Evolutionary conservation across 2,888 invertebrate genomes (phyloP).

Genomic region (Spisula solida): DNA sequence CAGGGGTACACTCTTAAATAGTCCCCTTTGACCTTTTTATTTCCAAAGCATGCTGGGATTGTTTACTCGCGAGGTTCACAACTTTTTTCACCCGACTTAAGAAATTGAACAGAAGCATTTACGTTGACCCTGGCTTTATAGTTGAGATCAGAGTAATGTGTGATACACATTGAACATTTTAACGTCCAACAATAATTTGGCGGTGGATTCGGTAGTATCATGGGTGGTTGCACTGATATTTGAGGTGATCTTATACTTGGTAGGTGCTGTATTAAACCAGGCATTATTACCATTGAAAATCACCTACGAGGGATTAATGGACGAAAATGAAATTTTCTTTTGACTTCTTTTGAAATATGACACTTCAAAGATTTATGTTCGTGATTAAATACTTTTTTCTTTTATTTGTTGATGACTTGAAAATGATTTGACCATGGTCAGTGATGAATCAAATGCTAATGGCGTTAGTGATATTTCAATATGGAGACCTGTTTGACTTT

Average conservation of each 20-base stretch:
- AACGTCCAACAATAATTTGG: conserved; percentile 14
- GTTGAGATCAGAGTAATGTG: not conserved
- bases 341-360: conserved; percentile 49
- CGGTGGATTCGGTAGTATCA: not conserved
- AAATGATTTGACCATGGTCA: conserved; percentile 24
- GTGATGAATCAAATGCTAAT: conserved; percentile 18
- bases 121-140: conserved; percentile 34
- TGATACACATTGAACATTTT: conserved; percentile 34
- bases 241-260: conserved; percentile 42
- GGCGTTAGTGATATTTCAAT: conserved; percentile 6
- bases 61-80: conserved; percentile 35
- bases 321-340: conserved; percentile 39
- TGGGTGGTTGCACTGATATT: conserved; percentile 43
- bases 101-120: conserved; percentile 31
- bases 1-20: conserved; percentile 47
- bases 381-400: conserved; percentile 6
- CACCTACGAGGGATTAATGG: conserved; percentile 37
- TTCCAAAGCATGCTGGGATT: conserved; percentile 40
- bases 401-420: conserved; percentile 5
- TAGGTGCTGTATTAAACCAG: conserved; percentile 29
- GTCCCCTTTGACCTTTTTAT: conserved; percentile 40
- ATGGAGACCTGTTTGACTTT: not conserved
- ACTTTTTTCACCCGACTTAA: conserved; percentile 7
- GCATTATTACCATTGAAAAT: conserved; percentile 35
- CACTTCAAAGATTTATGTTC: conserved; percentile 53